Evolutionary conservation across 2,888 invertebrate species (phyloP).

Genomic region (Apocheima hispidaria): DNA sequence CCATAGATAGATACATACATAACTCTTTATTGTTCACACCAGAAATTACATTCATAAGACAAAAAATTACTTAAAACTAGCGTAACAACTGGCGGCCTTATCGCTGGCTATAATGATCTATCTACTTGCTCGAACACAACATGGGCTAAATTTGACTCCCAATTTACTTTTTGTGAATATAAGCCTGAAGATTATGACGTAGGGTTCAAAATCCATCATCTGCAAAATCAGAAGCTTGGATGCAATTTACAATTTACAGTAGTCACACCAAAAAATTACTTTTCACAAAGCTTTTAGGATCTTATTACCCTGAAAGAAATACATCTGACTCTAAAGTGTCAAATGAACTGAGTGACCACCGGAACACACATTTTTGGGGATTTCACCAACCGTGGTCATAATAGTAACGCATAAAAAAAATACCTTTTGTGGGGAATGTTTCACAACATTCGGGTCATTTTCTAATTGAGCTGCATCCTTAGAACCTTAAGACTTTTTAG

Average conservation of each 20-base stretch:
- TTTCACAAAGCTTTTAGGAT: slow-evolving; percentile 41
- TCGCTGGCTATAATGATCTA: slow-evolving; percentile 35
- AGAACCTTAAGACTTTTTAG: slow-evolving; percentile 31
- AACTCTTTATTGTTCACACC: too few relatives aligned
- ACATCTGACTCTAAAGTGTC: slow-evolving; percentile 48
- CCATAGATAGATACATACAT: too few relatives aligned
- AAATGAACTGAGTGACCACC: slow-evolving; percentile 47
- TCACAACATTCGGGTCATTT: slow-evolving; percentile 24
- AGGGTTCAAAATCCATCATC: slow-evolving; percentile 17
- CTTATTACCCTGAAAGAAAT: slow-evolving; percentile 46
- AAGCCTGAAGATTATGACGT: background rate
- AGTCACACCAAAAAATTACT: slow-evolving; percentile 54
- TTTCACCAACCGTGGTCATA: slow-evolving; percentile 53
- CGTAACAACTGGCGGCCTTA: too few relatives aligned
- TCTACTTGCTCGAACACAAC: slow-evolving; percentile 21
- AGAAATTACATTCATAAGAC: too few relatives aligned
- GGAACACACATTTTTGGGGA: slow-evolving; percentile 52
- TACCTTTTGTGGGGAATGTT: slow-evolving; percentile 18
- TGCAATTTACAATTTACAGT: slow-evolving; percentile 48
- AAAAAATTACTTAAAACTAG: too few relatives aligned
- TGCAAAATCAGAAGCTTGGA: slow-evolving; percentile 2
- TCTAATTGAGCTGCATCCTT: slow-evolving; percentile 42
- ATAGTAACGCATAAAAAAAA: slow-evolving; percentile 48
- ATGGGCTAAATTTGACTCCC: slow-evolving; percentile 19
- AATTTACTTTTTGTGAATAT: slow-evolving; percentile 5